A percentile compares a stretch with the other conserved stretches of the same genome.
These are phyloP conservation scores for Tribolium freemani DNA, from an alignment of 2,888 invertebrate species.

Conservation along the genomic window DNA sequence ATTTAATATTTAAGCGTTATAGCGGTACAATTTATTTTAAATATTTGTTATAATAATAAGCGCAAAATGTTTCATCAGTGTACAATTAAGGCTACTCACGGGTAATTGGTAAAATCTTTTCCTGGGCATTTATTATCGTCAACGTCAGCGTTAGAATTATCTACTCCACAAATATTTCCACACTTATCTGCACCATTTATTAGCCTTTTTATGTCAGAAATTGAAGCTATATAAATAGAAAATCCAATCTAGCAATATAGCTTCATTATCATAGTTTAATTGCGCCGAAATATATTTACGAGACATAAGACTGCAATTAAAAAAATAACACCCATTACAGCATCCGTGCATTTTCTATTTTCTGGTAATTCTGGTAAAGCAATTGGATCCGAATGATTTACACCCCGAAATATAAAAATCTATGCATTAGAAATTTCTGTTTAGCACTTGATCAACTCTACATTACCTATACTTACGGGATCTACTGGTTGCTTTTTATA, in stretches of 20 bases:
- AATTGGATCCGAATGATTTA: neutral
- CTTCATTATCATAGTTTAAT: neutral
- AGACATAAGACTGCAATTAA: neutral
- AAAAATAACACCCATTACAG: neutral
- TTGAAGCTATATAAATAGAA: neutral
- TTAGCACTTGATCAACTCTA: too few species aligned
- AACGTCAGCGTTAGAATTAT: neutral
- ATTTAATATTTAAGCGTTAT: too few species aligned
- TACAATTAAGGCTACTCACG: neutral
- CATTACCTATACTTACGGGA: neutral
- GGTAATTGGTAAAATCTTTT: neutral
- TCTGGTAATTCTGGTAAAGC: neutral
- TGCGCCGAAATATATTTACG: neutral
- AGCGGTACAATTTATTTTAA: too few species aligned
- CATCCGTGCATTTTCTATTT: neutral
- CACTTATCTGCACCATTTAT: neutral
- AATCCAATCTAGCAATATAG: neutral
- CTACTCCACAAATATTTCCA: neutral
- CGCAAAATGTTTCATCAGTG: too few species aligned
- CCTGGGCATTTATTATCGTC: neutral
- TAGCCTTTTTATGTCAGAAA: neutral
- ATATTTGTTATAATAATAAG: too few species aligned
- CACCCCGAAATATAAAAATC: neutral
- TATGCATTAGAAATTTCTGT: neutral
- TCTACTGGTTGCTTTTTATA: neutral